These are phyloP conservation scores for Ctenicera cuprea DNA, from an alignment of 2,888 invertebrate species.

Conservation along the genomic window DNA sequence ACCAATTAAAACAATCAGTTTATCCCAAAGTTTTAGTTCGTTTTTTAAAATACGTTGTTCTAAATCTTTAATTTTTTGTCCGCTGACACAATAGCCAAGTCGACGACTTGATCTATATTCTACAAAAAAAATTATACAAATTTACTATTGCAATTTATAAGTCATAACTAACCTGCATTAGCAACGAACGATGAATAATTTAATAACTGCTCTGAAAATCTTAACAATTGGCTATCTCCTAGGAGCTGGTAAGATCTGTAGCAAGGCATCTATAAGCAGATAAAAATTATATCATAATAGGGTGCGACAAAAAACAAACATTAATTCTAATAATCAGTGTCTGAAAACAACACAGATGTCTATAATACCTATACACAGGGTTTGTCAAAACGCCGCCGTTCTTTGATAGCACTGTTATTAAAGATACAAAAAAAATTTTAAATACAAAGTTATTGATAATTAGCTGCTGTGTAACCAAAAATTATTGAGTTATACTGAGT, in stretches of 20 bases:
- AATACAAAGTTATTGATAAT: too few species aligned
- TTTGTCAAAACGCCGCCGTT: too few species aligned
- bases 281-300: not conserved
- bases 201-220: conserved; percentile 44
- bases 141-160: too few species aligned
- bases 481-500: too few species aligned
- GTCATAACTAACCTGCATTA: not conserved
- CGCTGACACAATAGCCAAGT: conserved; percentile 49
- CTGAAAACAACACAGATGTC: too few species aligned
- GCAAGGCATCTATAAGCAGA: conserved; percentile 9
- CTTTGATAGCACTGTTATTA: too few species aligned
- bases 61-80: conserved; percentile 45
- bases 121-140: conserved; percentile 10
- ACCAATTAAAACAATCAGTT: too few species aligned
- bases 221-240: conserved; percentile 47
- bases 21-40: conserved; percentile 25
- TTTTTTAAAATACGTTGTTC: conserved; percentile 20
- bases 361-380: too few species aligned
- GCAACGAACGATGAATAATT: not conserved
- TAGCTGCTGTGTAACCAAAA: too few species aligned
- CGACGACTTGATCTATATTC: conserved; percentile 17
- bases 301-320: too few species aligned
- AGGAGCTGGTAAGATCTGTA: conserved; percentile 41
- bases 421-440: too few species aligned
- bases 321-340: too few species aligned